Evolutionary conservation across 2,888 invertebrate species (phyloP).

Genomic region (Empis stercorea): DNA sequence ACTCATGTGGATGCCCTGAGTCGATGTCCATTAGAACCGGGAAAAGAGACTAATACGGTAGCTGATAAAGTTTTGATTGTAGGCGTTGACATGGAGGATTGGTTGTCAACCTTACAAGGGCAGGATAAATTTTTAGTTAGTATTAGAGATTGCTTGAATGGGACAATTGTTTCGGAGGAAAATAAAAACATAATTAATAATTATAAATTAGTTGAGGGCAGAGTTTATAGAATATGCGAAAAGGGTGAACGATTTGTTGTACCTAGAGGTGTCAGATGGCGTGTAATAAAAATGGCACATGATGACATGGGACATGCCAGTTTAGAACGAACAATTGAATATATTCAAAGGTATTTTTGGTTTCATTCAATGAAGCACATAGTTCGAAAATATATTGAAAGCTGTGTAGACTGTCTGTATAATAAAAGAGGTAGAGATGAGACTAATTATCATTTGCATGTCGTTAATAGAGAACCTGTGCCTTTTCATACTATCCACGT

Average conservation of each 20-base stretch:
- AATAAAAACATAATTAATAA: slow-evolving; percentile 5
- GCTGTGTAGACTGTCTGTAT: slow-evolving; percentile 30
- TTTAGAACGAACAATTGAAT: slow-evolving; percentile 4
- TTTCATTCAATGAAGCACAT: slow-evolving; percentile 26
- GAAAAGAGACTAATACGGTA: background rate
- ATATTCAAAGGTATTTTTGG: slow-evolving; percentile 23
- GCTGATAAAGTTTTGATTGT: slow-evolving; percentile 3
- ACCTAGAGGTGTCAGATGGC: slow-evolving; percentile 6
- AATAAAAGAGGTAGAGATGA: slow-evolving; percentile 19
- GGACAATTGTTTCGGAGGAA: background rate
- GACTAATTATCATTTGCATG: slow-evolving; percentile 12
- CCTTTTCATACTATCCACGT: no score
- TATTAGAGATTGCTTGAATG: background rate
- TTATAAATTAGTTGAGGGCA: slow-evolving; percentile 9
- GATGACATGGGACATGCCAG: slow-evolving; percentile 10
- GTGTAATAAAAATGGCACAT: slow-evolving; percentile 6
- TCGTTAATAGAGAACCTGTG: no score
- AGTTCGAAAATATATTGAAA: slow-evolving; percentile 26
- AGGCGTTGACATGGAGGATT: slow-evolving; percentile 5
- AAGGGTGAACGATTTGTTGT: slow-evolving; percentile 6
- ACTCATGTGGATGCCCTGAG: background rate
- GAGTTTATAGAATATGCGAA: background rate
- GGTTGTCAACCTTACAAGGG: slow-evolving; percentile 11
- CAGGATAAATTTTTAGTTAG: slow-evolving; percentile 6
- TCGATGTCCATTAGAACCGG: background rate